Evolutionary conservation across 2,113 vertebrate genomes (phyloP).

Genomic region (Oryzias curvinotus): DNA sequence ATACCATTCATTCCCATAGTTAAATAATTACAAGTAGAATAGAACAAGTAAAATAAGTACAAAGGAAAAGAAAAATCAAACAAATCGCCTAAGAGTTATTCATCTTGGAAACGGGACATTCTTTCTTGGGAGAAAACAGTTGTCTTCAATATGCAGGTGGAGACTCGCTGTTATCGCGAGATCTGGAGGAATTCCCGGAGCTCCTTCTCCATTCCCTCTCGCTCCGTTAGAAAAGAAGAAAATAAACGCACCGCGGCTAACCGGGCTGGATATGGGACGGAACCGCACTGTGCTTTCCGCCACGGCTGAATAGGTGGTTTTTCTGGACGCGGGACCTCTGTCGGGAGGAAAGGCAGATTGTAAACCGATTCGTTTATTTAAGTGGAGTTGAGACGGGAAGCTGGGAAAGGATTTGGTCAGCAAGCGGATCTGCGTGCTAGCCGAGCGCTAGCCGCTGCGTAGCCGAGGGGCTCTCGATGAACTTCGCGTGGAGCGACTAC

Average conservation of each 20-base stretch:
- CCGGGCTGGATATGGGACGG: constrained; percentile 61
- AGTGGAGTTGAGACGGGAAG: constrained; percentile 38
- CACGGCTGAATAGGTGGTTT: constrained; percentile 12
- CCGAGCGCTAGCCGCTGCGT: constrained; percentile 59
- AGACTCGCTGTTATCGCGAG: constrained; percentile 65
- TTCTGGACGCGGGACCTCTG: constrained; percentile 15
- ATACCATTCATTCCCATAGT: too few species aligned
- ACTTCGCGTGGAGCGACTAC: constrained; percentile 58
- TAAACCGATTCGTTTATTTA: constrained; percentile 16
- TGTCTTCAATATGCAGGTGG: constrained; percentile 29
- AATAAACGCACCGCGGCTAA: constrained; percentile 63
- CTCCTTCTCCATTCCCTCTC: constrained; percentile 39
- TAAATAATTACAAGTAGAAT: too few species aligned
- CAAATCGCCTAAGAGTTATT: too few species aligned
- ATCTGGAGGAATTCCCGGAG: constrained; percentile 61
- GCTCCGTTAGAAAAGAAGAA: constrained; percentile 71
- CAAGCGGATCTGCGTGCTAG: constrained; percentile 36
- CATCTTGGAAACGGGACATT: too few species aligned
- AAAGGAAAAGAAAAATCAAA: too few species aligned
- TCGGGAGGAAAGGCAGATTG: constrained; percentile 15
- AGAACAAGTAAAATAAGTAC: too few species aligned
- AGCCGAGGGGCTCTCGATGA: constrained; percentile 53
- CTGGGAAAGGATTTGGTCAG: constrained; percentile 48
- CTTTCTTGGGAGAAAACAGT: background rate
- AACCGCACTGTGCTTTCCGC: constrained; percentile 21